Conservation (phyloP, 2,113 vertebrate species). For the Ranitomeya variabilis region DNA sequence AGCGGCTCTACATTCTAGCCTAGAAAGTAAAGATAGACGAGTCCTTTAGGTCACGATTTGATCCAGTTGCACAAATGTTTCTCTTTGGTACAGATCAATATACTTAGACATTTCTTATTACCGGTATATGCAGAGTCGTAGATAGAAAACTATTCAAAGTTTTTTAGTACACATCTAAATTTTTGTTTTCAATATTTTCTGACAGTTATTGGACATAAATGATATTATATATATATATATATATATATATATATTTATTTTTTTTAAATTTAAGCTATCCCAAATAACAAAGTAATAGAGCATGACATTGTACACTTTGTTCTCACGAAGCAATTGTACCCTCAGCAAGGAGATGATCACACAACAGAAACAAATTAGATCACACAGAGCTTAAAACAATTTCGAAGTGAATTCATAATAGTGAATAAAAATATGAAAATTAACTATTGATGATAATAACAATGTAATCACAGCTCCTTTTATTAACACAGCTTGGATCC, state of each 20-base stretch:
- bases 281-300: neutral
- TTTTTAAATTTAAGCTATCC: neutral
- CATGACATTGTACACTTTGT: neutral
- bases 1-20: no score
- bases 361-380: neutral
- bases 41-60: no score
- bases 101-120: no score
- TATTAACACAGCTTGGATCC: slow-evolving; percentile 27
- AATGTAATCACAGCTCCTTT: slow-evolving; percentile 24
- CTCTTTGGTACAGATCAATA: no score
- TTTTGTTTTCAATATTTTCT: neutral
- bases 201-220: neutral
- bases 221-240: no score
- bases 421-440: slow-evolving; percentile 17
- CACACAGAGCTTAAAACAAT: slow-evolving; percentile 17
- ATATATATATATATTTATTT: no score
- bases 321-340: neutral
- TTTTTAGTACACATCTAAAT: neutral
- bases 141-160: neutral
- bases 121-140: no score
- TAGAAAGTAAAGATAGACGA: no score
- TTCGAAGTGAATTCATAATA: slow-evolving; percentile 1
- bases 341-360: neutral
- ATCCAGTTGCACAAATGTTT: no score
- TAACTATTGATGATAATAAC: neutral